Base-by-base conservation (phyloP, 2,113 vertebrate species). In the Silurus meridionalis region DNA sequence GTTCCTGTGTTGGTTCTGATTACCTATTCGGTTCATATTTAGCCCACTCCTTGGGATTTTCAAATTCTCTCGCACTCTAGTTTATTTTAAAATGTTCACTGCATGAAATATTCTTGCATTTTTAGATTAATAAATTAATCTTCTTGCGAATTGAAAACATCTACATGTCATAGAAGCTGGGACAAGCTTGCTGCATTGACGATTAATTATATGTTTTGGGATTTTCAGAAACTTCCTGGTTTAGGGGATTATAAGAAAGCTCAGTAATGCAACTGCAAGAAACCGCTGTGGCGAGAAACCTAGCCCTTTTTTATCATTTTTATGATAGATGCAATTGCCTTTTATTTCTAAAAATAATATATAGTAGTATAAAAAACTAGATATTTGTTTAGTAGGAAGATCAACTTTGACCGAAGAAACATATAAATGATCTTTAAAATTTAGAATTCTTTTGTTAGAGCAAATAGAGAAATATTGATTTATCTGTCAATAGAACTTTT, bases 21-120 rank as follows among this genome's bases (percentile, higher is more conserved):
- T 28, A 79, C 17, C 13, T 11, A 58, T 58, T 23, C 21, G 37
- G 37, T 37, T 75, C 48, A 52, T 53, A 48, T 72, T 72, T 48
- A 8, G 69, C 69, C 48, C 28, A 50, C 50, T 53, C 23, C 1
- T n/a, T 53, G 50, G 48, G 23, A 55, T 78, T 78, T 78, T 78
- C 50, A 75, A n/a, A 1, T 13, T 25, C 23, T 77, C 50, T 23
- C 55, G 15, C 37, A 37, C 55, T 80, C n/a, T 14, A 61, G 28
- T 80, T 58, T 61, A 80, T 28, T 80, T 61, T 23, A 13, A 61
- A 61, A 61, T 80, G 8, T 55, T 83, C 64, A 46, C 52, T 83
- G 52, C 25, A 55, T 53, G 50, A 28, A 21, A 13, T 53, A 11
- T 57, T 71, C 17, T 50, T 37, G 19, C 53, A 46, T 83, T 19